phyloP scores from a whole-genome alignment of 1,140 invertebrate species.

The Trichonephila clavipes region DNA sequence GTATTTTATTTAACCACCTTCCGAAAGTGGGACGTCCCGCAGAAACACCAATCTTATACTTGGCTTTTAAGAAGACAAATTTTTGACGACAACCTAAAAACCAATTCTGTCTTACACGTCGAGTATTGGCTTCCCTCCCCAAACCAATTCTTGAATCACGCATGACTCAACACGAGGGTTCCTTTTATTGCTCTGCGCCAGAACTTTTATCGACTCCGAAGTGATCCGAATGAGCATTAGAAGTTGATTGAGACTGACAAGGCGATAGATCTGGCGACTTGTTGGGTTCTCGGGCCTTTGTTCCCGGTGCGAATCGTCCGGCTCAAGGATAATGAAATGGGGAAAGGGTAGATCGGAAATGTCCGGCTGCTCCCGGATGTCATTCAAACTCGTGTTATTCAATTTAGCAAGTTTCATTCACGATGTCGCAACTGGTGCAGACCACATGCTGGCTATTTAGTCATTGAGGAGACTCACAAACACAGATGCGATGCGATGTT shows the following conservation, averaged over 20 bases:
- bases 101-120: no score
- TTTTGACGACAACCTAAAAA: no score
- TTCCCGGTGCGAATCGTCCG: slow-evolving; percentile 8
- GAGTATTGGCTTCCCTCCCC: not conserved
- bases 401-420: not conserved
- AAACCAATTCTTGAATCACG: slow-evolving; percentile 25
- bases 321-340: slow-evolving; percentile 28
- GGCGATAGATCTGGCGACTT: slow-evolving; percentile 27
- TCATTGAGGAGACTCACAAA: not conserved
- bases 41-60: no score
- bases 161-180: slow-evolving; percentile 11
- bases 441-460: not conserved
- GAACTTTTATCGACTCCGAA: slow-evolving; percentile 2
- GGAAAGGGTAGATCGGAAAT: slow-evolving; percentile 24
- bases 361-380: not conserved
- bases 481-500: not conserved
- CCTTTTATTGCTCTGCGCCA: not conserved
- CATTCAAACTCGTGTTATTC: not conserved
- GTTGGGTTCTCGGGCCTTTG: not conserved
- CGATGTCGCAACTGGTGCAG: slow-evolving; percentile 6
- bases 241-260: slow-evolving; percentile 24
- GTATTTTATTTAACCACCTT: no score
- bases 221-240: not conserved
- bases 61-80: no score
- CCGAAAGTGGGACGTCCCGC: no score